A percentile compares a stretch with the other conserved stretches of the same genome.
Conservation (phyloP, 2,113 vertebrate genomes). For the Chloroceryle aenea region DNA sequence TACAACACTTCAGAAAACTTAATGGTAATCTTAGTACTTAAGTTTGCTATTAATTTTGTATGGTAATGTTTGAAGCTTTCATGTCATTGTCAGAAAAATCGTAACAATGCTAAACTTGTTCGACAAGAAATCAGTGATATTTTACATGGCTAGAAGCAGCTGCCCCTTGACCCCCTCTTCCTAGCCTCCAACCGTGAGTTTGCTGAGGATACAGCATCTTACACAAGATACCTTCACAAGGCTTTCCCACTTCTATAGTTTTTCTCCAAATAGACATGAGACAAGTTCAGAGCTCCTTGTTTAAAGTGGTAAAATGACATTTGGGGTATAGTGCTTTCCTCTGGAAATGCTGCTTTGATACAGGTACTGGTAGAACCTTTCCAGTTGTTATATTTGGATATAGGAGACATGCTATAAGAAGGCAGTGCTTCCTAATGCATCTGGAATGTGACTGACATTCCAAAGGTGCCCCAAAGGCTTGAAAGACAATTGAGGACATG, state of each 20-base stretch:
- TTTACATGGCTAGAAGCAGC: not conserved
- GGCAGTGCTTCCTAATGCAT: not conserved
- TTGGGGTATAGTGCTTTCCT: not conserved
- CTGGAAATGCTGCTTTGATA: not conserved
- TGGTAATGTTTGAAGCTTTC: not conserved
- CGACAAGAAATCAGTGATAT: not conserved
- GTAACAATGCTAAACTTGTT: not conserved
- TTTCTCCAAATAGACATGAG: not conserved
- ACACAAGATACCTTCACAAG: not conserved
- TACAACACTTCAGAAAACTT: not conserved
- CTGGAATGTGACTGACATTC: not conserved
- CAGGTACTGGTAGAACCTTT: not conserved
- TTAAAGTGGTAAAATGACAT: not conserved
- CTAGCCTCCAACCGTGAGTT: not conserved
- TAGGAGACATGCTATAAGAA: not conserved
- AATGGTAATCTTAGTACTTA: not conserved
- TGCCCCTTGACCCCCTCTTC: not conserved
- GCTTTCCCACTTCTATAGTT: not conserved
- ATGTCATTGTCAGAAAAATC: not conserved
- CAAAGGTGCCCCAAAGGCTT: not conserved
- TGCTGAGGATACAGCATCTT: not conserved
- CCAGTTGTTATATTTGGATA: not conserved
- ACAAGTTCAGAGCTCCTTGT: not conserved
- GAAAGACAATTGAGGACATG: not conserved
- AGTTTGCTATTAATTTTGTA: not conserved